Conservation (phyloP, 2,888 invertebrate genomes). For the Andrena fulva region DNA sequence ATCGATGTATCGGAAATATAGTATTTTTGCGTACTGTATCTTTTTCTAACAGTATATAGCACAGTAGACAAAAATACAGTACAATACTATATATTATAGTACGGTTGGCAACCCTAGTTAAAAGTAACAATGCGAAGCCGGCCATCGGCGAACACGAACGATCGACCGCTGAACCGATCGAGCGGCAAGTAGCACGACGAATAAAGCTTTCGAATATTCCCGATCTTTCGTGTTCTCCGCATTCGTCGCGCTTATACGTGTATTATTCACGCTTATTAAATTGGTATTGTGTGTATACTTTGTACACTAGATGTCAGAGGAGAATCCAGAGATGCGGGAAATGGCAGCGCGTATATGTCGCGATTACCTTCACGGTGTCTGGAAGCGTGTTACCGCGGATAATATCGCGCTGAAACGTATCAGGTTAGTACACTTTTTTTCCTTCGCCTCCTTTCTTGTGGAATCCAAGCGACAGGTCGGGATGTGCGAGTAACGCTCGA, state of each 20-base stretch:
- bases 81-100: too few relatives aligned
- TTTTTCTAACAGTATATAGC: too few relatives aligned
- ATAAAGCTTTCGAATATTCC: background rate
- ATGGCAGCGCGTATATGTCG: constrained; percentile 94
- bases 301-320: constrained; percentile 88
- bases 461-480: too few relatives aligned
- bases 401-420: constrained; percentile 93
- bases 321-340: constrained; percentile 91
- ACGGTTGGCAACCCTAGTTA: too few relatives aligned
- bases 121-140: background rate
- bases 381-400: constrained; percentile 93
- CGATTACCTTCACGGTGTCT: constrained; percentile 95
- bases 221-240: background rate
- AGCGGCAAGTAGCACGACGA: background rate
- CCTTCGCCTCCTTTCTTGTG: too few relatives aligned
- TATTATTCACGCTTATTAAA: background rate
- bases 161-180: background rate
- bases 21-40: too few relatives aligned
- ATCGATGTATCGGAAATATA: too few relatives aligned
- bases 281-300: background rate
- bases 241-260: background rate
- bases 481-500: too few relatives aligned
- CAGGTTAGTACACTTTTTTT: constrained; percentile 87
- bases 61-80: too few relatives aligned
- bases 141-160: background rate